These are phyloP conservation scores for Psilopogon haemacephalus DNA, from an alignment of 2,113 vertebrate species.

Conservation along the genomic window DNA sequence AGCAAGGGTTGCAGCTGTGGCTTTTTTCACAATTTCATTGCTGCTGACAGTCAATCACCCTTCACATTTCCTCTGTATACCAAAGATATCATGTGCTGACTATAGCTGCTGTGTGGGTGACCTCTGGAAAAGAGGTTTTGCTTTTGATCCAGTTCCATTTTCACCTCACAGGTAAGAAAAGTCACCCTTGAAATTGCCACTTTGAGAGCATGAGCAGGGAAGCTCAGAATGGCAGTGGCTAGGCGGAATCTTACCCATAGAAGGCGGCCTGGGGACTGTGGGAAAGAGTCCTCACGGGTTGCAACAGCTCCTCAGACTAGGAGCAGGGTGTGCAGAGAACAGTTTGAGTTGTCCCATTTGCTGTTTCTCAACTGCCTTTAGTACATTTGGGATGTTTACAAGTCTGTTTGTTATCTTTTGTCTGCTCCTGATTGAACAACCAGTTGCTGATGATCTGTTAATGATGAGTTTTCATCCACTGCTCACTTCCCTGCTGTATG, in stretches of 20 bases:
- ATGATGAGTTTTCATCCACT: background rate
- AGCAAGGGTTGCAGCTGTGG: background rate
- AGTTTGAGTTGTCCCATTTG: background rate
- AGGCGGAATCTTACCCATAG: background rate
- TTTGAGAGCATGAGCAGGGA: background rate
- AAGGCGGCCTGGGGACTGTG: background rate
- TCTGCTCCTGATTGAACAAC: background rate
- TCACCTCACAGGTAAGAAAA: background rate
- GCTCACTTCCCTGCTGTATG: rapidly evolving
- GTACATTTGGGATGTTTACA: background rate
- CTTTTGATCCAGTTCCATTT: background rate
- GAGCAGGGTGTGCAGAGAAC: background rate
- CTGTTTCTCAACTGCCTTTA: background rate
- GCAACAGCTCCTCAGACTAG: background rate
- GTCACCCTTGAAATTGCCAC: background rate
- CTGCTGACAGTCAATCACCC: background rate
- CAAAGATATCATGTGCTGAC: background rate
- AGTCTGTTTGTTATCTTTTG: background rate
- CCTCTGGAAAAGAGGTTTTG: background rate
- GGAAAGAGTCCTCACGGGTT: background rate
- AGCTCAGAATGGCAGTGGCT: background rate
- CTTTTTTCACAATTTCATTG: background rate
- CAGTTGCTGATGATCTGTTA: background rate
- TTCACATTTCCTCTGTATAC: background rate
- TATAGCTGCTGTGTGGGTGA: background rate